phyloP scores from a whole-genome alignment of 2,113 vertebrate genomes.

The Saguinus midas region DNA sequence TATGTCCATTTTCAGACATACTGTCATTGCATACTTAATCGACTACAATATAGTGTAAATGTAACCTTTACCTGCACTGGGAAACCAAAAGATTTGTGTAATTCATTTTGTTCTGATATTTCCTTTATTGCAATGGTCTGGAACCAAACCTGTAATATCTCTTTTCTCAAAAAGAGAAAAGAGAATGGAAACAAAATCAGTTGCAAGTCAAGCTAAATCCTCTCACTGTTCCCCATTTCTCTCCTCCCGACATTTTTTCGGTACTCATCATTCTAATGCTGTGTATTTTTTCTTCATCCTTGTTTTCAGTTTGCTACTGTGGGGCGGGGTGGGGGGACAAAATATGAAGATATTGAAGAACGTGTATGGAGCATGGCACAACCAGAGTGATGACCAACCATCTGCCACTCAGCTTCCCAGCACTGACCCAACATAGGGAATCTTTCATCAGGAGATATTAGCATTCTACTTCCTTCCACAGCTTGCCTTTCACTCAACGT shows the following conservation, averaged over 20 bases:
- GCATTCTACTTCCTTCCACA: neutral
- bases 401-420: neutral
- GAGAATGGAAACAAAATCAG: neutral
- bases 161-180: neutral
- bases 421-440: fast-evolving
- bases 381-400: neutral
- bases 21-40: neutral
- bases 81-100: neutral
- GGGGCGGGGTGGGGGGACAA: neutral
- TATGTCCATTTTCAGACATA: neutral
- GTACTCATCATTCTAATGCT: neutral
- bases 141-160: neutral
- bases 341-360: neutral
- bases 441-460: neutral
- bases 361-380: neutral
- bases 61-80: neutral
- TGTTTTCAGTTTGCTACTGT: neutral
- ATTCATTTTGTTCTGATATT: neutral
- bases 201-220: neutral
- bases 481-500: neutral
- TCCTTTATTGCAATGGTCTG: too few relatives aligned
- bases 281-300: too few relatives aligned
- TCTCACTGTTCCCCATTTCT: fast-evolving
- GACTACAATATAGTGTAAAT: neutral
- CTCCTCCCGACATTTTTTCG: neutral